Conservation (phyloP, 2,888 invertebrate species). For the Cheilosia pagana region DNA sequence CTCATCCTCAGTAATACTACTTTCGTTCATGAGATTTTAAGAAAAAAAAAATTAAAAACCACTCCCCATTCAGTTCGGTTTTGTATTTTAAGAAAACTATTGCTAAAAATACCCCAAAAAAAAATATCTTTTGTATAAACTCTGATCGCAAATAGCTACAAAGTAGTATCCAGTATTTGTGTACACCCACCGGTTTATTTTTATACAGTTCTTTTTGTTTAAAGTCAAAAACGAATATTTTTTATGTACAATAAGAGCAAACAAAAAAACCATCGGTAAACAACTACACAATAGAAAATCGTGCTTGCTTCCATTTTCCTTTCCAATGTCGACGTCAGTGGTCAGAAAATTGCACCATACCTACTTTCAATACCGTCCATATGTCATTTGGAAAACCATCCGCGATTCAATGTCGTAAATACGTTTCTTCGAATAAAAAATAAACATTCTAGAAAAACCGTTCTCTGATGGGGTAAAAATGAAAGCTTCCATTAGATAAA, state of each 20-base stretch:
- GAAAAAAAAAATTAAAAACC: background rate
- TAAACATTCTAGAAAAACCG: conserved; percentile 18
- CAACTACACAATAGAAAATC: background rate
- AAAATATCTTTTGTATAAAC: background rate
- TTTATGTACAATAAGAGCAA: background rate
- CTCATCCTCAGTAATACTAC: too few relatives aligned
- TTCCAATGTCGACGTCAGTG: background rate
- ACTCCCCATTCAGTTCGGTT: background rate
- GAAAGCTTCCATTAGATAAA: conserved; percentile 35
- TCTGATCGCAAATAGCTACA: conserved; percentile 2
- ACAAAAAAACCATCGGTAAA: background rate
- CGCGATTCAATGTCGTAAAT: conserved; percentile 4
- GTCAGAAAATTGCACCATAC: background rate
- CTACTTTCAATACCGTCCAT: background rate
- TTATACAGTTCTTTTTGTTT: background rate
- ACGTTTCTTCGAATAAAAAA: background rate
- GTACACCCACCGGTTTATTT: background rate
- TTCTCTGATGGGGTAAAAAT: background rate
- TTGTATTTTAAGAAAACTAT: conserved; percentile 4
- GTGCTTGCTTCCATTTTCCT: background rate
- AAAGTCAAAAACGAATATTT: background rate
- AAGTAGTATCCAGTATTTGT: background rate
- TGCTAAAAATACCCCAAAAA: conserved; percentile 10
- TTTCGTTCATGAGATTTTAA: background rate
- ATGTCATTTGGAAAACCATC: background rate